phyloP scores from a whole-genome alignment of 2,888 invertebrate genomes.

The Drosophila aldrichi region DNA sequence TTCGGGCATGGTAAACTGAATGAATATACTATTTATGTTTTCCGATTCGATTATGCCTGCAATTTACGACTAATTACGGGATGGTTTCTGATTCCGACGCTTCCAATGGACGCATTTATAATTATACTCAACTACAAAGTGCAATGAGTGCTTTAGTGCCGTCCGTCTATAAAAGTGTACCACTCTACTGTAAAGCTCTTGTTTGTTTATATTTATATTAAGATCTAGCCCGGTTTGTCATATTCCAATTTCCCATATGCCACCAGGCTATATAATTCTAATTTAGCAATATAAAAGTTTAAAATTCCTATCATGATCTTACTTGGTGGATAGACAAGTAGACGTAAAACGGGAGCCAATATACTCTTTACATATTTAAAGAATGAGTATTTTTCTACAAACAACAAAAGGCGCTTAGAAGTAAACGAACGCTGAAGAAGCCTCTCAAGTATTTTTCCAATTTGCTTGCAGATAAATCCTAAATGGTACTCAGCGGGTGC shows the following conservation, averaged over 20 bases:
- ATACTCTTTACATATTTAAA: not conserved
- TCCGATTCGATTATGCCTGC: not conserved
- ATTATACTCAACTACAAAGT: not conserved
- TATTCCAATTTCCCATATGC: too few relatives aligned
- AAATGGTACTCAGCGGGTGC: constrained; percentile 46
- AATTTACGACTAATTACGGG: not conserved
- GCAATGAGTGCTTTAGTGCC: not conserved
- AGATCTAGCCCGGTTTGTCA: too few relatives aligned
- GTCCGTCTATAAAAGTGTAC: too few relatives aligned
- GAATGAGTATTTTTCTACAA: not conserved
- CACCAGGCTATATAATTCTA: too few relatives aligned
- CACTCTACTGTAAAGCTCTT: too few relatives aligned
- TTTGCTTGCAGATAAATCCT: constrained; percentile 53
- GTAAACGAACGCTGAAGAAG: constrained; percentile 33
- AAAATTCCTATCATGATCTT: too few relatives aligned
- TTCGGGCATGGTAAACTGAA: not conserved
- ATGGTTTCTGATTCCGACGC: not conserved
- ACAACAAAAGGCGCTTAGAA: constrained; percentile 33
- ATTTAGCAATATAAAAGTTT: too few relatives aligned
- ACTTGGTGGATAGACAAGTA: not conserved
- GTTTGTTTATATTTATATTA: too few relatives aligned
- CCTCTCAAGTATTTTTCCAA: constrained; percentile 20
- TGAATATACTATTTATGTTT: not conserved
- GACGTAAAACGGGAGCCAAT: not conserved
- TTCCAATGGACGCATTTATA: not conserved